Evolutionary conservation across 2,888 invertebrate genomes (phyloP).

Genomic region (Dryobotodes eremita): DNA sequence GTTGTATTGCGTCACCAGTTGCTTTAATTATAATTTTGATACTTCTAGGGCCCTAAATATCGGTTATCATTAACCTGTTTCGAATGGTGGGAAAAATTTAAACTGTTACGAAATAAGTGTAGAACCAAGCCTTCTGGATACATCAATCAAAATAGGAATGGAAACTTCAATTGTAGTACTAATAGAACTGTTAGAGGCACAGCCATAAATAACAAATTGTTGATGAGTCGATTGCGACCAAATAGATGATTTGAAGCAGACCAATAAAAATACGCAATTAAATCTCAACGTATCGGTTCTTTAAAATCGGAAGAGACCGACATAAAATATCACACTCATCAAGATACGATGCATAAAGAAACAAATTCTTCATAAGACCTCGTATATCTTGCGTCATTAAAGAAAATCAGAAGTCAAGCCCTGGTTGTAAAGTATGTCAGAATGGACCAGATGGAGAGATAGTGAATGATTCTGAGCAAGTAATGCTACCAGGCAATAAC

Average conservation of each 20-base stretch:
- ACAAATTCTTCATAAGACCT: constrained; percentile 72
- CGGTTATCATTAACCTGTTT: constrained; percentile 16
- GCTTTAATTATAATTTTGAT: constrained; percentile 6
- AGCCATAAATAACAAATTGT: constrained; percentile 56
- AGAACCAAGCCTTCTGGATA: constrained; percentile 35
- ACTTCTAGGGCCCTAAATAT: background rate
- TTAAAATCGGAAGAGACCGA: constrained; percentile 58
- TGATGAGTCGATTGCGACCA: constrained; percentile 52
- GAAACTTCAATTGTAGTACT: constrained; percentile 52
- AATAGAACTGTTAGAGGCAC: constrained; percentile 57
- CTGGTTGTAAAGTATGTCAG: constrained; percentile 84
- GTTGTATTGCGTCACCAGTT: background rate
- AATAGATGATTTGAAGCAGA: constrained; percentile 47
- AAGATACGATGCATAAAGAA: constrained; percentile 64
- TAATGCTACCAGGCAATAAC: constrained; percentile 83
- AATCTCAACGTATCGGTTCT: constrained; percentile 52
- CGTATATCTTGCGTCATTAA: constrained; percentile 84
- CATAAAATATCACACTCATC: constrained; percentile 68
- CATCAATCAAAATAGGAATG: constrained; percentile 57
- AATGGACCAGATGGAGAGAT: constrained; percentile 84
- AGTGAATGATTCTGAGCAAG: constrained; percentile 81
- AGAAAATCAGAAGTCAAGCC: constrained; percentile 78
- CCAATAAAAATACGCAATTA: constrained; percentile 65
- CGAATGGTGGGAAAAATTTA: constrained; percentile 23
- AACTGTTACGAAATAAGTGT: constrained; percentile 33